Percentiles rank a stretch among this genome's conserved stretches.
Conservation (phyloP, 2,113 vertebrate genomes). For the Platichthys flesus region DNA sequence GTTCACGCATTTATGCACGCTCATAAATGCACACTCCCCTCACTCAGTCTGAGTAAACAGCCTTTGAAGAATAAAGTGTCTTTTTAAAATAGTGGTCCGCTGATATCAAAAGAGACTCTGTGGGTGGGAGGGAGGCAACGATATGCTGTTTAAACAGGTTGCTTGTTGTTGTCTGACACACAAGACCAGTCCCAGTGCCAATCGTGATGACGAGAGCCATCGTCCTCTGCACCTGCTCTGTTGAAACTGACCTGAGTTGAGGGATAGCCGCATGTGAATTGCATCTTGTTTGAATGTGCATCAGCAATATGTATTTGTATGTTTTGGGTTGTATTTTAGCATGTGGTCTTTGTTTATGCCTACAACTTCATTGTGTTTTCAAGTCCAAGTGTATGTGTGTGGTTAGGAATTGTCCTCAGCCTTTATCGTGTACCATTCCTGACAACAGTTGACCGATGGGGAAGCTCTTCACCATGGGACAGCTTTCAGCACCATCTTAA, state of each 20-base stretch:
- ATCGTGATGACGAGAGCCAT: slow-evolving; percentile 31
- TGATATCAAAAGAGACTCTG: slow-evolving; percentile 71
- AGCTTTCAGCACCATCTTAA: slow-evolving; percentile 77
- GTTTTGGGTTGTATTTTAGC: slow-evolving; percentile 1
- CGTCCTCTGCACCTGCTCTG: slow-evolving; percentile 52
- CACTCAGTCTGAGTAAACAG: slow-evolving; percentile 69
- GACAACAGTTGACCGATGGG: slow-evolving; percentile 64
- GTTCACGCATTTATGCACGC: slow-evolving; percentile 27
- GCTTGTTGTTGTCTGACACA: slow-evolving; percentile 71
- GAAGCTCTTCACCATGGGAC: slow-evolving; percentile 72
- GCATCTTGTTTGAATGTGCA: not conserved
- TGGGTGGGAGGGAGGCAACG: slow-evolving; percentile 49
- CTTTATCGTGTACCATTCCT: slow-evolving; percentile 60
- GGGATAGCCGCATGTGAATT: slow-evolving; percentile 16
- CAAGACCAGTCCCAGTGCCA: slow-evolving; percentile 34
- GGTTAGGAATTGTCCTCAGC: slow-evolving; percentile 42
- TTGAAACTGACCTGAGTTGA: slow-evolving; percentile 25
- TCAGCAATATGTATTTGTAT: not conserved
- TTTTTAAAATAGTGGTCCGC: slow-evolving; percentile 68
- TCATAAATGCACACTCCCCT: slow-evolving; percentile 25
- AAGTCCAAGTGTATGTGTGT: slow-evolving; percentile 7
- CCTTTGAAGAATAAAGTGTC: slow-evolving; percentile 80
- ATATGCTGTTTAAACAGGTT: slow-evolving; percentile 74
- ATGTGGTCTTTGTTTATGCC: slow-evolving; percentile 15
- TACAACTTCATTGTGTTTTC: slow-evolving; percentile 16